Percentiles rank a stretch among this genome's conserved stretches.
phyloP scores from a whole-genome alignment of 2,797 vertebrate genomes.

The Bradypodion ventrale region DNA sequence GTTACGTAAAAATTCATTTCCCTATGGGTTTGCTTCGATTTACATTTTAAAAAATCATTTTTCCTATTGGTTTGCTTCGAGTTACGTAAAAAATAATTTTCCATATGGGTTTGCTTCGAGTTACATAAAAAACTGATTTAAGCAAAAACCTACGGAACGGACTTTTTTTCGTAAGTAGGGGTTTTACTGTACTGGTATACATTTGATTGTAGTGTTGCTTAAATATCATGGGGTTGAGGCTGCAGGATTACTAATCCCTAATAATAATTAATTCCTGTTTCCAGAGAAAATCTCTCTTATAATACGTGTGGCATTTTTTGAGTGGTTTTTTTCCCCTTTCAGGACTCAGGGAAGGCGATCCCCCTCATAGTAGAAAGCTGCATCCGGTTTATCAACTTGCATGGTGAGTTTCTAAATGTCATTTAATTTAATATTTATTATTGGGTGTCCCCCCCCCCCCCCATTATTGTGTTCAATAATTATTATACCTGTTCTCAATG shows the following conservation, averaged over 20 bases:
- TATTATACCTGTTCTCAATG: constrained; percentile 16
- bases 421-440: constrained; percentile 11
- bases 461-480: constrained; percentile 8
- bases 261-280: constrained; percentile 47
- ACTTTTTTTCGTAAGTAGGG: no score
- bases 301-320: constrained; percentile 31
- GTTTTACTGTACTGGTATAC: no score
- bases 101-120: no score
- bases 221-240: background rate
- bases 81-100: no score
- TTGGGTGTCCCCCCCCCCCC: background rate
- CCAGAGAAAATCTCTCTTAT: constrained; percentile 25
- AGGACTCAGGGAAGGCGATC: constrained; percentile 96
- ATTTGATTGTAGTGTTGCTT: background rate
- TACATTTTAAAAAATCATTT: no score
- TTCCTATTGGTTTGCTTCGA: no score
- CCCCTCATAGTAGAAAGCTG: constrained; percentile 98
- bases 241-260: constrained; percentile 30
- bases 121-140: no score
- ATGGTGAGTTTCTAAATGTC: constrained; percentile 81
- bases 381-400: constrained; percentile 96
- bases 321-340: constrained; percentile 49
- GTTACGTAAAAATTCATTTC: no score
- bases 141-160: no score
- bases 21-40: no score